Conservation (phyloP, 2,888 invertebrate species). For the Drosophila planitibia region DNA sequence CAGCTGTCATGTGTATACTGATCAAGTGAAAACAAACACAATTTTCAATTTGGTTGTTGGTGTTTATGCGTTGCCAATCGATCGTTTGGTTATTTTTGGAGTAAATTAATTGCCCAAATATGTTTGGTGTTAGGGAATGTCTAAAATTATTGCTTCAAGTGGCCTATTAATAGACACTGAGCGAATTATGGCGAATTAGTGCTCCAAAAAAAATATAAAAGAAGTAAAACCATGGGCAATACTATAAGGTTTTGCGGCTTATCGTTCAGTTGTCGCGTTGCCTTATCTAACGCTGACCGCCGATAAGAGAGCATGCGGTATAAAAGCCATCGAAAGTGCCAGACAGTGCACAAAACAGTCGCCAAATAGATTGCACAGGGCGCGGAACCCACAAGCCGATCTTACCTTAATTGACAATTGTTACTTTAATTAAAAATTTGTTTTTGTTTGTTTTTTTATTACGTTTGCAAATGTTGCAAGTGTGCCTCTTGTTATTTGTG, state of each 20-base stretch:
- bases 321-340: constrained; percentile 52
- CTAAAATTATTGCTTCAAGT: constrained; percentile 36
- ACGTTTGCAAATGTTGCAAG: constrained; percentile 35
- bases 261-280: constrained; percentile 51
- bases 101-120: constrained; percentile 30
- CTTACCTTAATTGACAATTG: not conserved
- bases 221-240: constrained; percentile 17
- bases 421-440: not conserved
- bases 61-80: not conserved
- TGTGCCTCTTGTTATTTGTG: constrained; percentile 31
- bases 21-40: constrained; percentile 25
- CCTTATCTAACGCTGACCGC: constrained; percentile 68
- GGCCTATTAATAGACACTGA: constrained; percentile 66
- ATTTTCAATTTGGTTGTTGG: constrained; percentile 3
- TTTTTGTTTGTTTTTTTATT: constrained; percentile 1
- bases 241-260: constrained; percentile 38
- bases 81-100: constrained; percentile 8
- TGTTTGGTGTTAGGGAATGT: constrained; percentile 45
- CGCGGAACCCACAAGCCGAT: constrained; percentile 32
- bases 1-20: constrained; percentile 36
- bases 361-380: constrained; percentile 59
- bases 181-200: constrained; percentile 65
- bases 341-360: constrained; percentile 60
- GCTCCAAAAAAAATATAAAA: not conserved
- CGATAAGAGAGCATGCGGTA: constrained; percentile 63